Base-by-base conservation (phyloP, 2,113 vertebrate species). In the Corynorhinus townsendii region DNA sequence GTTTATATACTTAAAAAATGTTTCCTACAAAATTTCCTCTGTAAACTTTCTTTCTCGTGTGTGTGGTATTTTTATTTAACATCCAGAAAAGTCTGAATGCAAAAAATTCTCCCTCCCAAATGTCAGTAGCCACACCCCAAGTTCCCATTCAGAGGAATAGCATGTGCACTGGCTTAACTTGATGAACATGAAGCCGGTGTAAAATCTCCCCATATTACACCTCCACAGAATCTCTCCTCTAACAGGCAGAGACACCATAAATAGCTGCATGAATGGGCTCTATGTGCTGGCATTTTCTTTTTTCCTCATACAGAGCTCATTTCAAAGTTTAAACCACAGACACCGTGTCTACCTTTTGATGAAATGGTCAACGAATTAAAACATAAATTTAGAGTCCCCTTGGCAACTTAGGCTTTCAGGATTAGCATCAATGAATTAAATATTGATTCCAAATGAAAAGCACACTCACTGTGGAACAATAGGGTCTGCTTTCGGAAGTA, bases 311-410 rank as follows among this genome's bases (percentile, higher is more conserved):
- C 97, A 97, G 97, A 97, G 95, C 97, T 98, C 92, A 98, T 98
- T 98, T 98, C 97, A 98, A 96, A 98, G 97, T 97, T 97, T 91
- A 98, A 98, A 97, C 97, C 98, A 98, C 98, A 98, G 98, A 98
- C 98, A 97, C 83, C 96, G 93, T 90, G 98, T 98, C 98, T 98
- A 98, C 98, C 93, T 97, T 98, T 97, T 98, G 97, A 97, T 97
- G 97, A 98, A 98, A 98, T 89, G 97, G 96, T 94, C 98, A 98
- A 97, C 98, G 98, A 98, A 98, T 98, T 98, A 98, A 98, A 98
- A 98, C 97, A 98, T 98, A 97, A 97, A 91, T 97, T 97, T 98
- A 96, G 90, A 89, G 95, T 95, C 83, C 95, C 88, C 83, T 91
- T 97, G 98, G 97, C 97, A 98, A 89, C 97, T 97, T 94, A 95